A percentile compares a stretch with the other conserved stretches of the same genome.
phyloP scores from a whole-genome alignment of 2,888 invertebrate species.

The Plemyria rubiginata region DNA sequence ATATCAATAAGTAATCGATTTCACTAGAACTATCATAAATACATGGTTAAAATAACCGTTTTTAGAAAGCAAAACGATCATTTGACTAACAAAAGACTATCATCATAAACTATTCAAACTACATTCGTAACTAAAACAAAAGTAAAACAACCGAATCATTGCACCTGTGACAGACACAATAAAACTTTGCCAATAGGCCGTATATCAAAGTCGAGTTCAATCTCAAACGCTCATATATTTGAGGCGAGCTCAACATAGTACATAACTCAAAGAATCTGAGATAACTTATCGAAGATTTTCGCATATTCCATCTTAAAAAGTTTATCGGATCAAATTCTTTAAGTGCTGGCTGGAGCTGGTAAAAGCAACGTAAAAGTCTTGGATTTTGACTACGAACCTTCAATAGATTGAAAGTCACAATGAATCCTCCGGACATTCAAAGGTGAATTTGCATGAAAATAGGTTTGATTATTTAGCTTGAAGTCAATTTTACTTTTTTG shows the following conservation, averaged over 20 bases:
- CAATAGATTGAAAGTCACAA: constrained; percentile 1
- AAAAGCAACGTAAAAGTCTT: constrained; percentile 11
- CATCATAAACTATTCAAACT: constrained; percentile 39
- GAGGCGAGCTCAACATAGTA: constrained; percentile 67
- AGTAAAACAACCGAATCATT: constrained; percentile 65
- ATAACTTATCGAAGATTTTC: constrained; percentile 71
- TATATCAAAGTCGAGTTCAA: constrained; percentile 81
- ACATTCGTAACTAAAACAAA: constrained; percentile 55
- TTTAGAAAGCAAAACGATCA: constrained; percentile 7
- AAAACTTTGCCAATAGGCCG: constrained; percentile 83
- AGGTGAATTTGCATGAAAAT: background rate
- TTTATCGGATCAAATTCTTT: constrained; percentile 27
- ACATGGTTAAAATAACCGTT: background rate
- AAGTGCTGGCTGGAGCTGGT: constrained; percentile 18
- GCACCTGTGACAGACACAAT: constrained; percentile 80
- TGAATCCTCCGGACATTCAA: background rate
- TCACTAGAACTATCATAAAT: no score
- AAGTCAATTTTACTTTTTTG: no score
- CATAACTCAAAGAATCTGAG: constrained; percentile 73
- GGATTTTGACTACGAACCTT: constrained; percentile 18
- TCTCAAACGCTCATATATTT: constrained; percentile 81
- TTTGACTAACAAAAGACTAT: constrained; percentile 26
- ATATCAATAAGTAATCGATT: no score
- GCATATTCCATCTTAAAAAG: constrained; percentile 66
- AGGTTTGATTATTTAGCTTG: background rate